phyloP scores from a whole-genome alignment of 2,888 invertebrate species.

The Aspidiotus destructor region DNA sequence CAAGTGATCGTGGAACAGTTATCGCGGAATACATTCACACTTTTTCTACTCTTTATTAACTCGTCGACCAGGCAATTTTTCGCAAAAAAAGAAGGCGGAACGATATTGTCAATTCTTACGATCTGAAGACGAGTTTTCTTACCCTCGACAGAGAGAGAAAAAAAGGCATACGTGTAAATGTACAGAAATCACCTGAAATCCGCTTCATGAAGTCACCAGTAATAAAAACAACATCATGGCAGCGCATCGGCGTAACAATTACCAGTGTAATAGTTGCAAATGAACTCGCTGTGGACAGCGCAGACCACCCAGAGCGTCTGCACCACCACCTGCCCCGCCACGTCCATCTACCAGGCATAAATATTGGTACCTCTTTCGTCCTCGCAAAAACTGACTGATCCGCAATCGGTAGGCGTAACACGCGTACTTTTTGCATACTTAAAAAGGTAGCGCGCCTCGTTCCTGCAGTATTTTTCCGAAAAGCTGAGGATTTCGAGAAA shows the following conservation, averaged over 20 bases:
- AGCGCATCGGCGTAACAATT: conserved; percentile 32
- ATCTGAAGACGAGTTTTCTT: background rate
- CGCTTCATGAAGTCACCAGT: conserved; percentile 32
- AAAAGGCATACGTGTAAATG: conserved; percentile 1
- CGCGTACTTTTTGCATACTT: background rate
- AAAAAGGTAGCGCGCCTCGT: too few relatives aligned
- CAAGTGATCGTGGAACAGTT: too few relatives aligned
- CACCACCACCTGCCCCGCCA: conserved; percentile 20
- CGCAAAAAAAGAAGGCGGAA: background rate
- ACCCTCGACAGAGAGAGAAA: background rate
- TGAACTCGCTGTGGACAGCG: conserved; percentile 31
- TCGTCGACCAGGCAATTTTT: too few relatives aligned
- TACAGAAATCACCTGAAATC: conserved; percentile 31
- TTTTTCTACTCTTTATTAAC: too few relatives aligned
- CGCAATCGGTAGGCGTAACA: conserved; percentile 11
- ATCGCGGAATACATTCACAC: too few relatives aligned
- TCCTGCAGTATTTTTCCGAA: too few relatives aligned
- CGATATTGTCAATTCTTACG: background rate
- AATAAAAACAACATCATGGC: conserved; percentile 33
- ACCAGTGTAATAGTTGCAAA: conserved; percentile 34
- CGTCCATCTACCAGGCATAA: background rate
- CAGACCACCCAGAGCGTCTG: conserved; percentile 30
- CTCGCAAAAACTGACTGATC: background rate
- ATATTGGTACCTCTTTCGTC: conserved; percentile 9
- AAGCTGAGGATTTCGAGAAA: too few relatives aligned